Percentiles rank a stretch among this genome's conserved stretches.
Conservation (phyloP, 2,888 invertebrate genomes). For the Silvanus unidentatus region DNA sequence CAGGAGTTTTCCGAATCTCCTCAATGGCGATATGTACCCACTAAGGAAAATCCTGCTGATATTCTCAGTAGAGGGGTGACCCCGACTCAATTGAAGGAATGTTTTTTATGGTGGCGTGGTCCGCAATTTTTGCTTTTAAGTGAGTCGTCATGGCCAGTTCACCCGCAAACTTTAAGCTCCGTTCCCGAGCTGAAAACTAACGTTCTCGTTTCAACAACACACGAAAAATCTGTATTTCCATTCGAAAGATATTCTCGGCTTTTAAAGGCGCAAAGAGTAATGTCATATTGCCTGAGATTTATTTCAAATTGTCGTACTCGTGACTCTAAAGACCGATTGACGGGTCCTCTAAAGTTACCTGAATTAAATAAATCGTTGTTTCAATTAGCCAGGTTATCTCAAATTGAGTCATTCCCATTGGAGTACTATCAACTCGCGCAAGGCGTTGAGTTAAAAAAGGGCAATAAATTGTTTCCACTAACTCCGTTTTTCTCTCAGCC, state of each 20-base stretch:
- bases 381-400: not conserved
- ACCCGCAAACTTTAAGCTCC: not conserved
- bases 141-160: not conserved
- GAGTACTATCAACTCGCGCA: not conserved
- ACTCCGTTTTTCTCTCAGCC: constrained; percentile 10
- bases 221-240: not conserved
- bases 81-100: not conserved
- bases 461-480: constrained; percentile 3
- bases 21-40: constrained; percentile 3
- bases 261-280: not conserved
- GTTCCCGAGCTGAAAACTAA: too few relatives aligned
- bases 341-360: not conserved
- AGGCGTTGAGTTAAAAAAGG: not conserved
- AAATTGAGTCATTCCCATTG: not conserved
- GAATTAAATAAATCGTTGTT: not conserved
- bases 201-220: not conserved
- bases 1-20: not conserved
- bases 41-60: constrained; percentile 5
- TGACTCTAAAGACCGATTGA: not conserved
- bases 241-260: constrained; percentile 6
- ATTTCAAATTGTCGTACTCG: not conserved
- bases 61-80: constrained; percentile 1
- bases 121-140: constrained; percentile 5
- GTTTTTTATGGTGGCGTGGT: constrained; percentile 13
- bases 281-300: constrained; percentile 3